Percentiles rank a stretch among this genome's conserved stretches.
Conservation (phyloP, 2,113 vertebrate species). For the Gnathonemus longibarbis region DNA sequence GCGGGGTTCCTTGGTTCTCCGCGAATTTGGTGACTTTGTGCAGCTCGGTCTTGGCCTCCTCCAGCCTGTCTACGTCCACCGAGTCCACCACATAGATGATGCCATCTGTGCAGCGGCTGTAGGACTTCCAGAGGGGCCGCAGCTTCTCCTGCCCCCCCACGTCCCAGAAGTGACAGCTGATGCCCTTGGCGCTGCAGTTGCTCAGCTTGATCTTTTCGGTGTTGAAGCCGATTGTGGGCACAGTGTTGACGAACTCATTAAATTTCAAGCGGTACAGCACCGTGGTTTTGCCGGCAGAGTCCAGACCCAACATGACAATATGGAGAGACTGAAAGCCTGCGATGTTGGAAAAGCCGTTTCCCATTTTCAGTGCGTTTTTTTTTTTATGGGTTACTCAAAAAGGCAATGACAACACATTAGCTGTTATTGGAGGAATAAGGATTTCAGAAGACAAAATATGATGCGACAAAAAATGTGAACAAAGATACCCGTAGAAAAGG, state of each 20-base stretch:
- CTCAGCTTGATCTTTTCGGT: slow-evolving; percentile 88
- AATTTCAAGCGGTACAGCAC: slow-evolving; percentile 92
- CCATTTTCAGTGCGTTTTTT: slow-evolving; percentile 58
- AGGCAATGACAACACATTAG: neutral
- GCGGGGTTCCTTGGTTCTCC: slow-evolving; percentile 90
- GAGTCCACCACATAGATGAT: slow-evolving; percentile 98
- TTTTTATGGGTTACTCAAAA: neutral
- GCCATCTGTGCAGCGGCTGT: slow-evolving; percentile 93
- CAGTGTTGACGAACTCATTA: slow-evolving; percentile 96
- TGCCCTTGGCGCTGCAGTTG: slow-evolving; percentile 86
- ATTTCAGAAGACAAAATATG: neutral
- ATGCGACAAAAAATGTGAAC: neutral
- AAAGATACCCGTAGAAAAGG: slow-evolving; percentile 6
- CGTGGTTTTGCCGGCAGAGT: slow-evolving; percentile 93
- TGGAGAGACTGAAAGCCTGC: slow-evolving; percentile 94
- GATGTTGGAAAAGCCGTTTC: slow-evolving; percentile 92
- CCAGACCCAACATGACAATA: slow-evolving; percentile 94
- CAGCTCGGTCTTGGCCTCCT: slow-evolving; percentile 89
- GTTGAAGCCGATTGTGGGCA: slow-evolving; percentile 96
- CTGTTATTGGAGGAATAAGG: neutral
- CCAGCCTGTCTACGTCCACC: slow-evolving; percentile 86
- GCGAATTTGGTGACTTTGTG: slow-evolving; percentile 96
- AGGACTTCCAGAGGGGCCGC: slow-evolving; percentile 92
- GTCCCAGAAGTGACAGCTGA: slow-evolving; percentile 98
- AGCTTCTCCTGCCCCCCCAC: slow-evolving; percentile 96